These are phyloP conservation scores for Oryzias celebensis DNA, from an alignment of 2,113 vertebrate species.

Conservation along the genomic window DNA sequence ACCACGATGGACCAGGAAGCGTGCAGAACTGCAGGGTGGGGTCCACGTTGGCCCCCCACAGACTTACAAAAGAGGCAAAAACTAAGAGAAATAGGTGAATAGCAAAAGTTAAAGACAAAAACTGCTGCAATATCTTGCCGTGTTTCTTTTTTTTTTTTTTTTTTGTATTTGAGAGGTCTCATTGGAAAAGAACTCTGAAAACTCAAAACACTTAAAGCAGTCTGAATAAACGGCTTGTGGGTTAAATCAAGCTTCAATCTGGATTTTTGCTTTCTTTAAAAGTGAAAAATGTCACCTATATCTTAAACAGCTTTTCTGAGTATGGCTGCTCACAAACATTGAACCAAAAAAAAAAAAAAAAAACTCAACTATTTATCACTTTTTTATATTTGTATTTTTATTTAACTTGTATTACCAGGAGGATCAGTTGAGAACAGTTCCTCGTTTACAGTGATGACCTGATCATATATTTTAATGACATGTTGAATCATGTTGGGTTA, in stretches of 20 bases:
- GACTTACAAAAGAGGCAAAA: conserved; percentile 31
- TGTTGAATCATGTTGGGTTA: too few relatives aligned
- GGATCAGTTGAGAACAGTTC: too few relatives aligned
- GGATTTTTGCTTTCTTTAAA: too few relatives aligned
- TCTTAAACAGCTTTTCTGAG: too few relatives aligned
- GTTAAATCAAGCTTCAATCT: too few relatives aligned
- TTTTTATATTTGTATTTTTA: too few relatives aligned
- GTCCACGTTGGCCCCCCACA: conserved; percentile 60
- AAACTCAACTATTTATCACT: neutral
- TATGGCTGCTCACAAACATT: neutral
- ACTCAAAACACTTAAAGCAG: neutral
- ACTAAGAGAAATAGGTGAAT: conserved; percentile 2
- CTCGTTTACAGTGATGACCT: too few relatives aligned
- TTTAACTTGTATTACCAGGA: too few relatives aligned
- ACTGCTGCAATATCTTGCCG: neutral
- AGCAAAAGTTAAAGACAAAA: conserved; percentile 45
- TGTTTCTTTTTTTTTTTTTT: neutral
- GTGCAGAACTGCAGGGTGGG: conserved; percentile 53
- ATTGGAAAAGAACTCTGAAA: neutral
- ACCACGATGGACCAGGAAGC: conserved; percentile 54
- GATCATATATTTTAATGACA: too few relatives aligned
- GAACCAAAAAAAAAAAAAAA: conserved; percentile 1
- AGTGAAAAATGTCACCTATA: too few relatives aligned
- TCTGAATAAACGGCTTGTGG: neutral
- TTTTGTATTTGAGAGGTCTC: neutral